phyloP scores from a whole-genome alignment of 30 jellyfish, hydroid and myxozoan species.

The Chironex yamaguchii region DNA sequence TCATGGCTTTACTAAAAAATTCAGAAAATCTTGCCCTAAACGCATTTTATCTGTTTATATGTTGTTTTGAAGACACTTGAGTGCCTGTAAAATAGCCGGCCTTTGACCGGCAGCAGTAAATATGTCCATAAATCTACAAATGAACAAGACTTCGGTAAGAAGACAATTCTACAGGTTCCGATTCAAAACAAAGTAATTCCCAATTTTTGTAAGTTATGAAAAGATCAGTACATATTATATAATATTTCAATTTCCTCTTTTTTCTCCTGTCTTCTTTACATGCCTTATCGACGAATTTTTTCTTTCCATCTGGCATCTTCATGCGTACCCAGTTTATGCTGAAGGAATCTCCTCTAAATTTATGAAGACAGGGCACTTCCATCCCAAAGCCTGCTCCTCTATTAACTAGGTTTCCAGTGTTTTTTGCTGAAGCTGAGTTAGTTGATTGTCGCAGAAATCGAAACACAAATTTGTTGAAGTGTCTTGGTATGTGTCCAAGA shows the following conservation, averaged over 20 bases:
- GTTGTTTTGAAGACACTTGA: not conserved
- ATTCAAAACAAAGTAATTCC: not conserved
- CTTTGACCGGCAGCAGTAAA: not conserved
- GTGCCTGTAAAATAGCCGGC: not conserved
- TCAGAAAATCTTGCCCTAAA: not conserved
- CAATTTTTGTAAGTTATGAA: not conserved
- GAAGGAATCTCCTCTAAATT: not conserved
- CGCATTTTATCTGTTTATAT: not conserved
- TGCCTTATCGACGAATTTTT: not conserved
- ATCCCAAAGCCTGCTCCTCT: constrained; percentile 1
- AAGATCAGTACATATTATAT: not conserved
- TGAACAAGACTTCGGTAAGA: not conserved
- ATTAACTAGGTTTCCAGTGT: not conserved
- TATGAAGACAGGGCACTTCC: not conserved
- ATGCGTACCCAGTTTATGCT: not conserved
- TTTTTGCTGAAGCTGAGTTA: not conserved
- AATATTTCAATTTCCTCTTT: not conserved
- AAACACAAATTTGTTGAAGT: not conserved
- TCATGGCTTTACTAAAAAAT: not conserved
- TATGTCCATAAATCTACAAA: not conserved
- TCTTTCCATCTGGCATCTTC: not conserved
- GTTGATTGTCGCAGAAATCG: not conserved
- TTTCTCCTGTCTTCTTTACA: not conserved
- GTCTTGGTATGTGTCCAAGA: not conserved
- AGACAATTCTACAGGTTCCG: not conserved